A percentile compares a stretch with the other conserved stretches of the same genome.
Conservation (phyloP, 2,888 invertebrate genomes). For the Osmoderma eremita region DNA sequence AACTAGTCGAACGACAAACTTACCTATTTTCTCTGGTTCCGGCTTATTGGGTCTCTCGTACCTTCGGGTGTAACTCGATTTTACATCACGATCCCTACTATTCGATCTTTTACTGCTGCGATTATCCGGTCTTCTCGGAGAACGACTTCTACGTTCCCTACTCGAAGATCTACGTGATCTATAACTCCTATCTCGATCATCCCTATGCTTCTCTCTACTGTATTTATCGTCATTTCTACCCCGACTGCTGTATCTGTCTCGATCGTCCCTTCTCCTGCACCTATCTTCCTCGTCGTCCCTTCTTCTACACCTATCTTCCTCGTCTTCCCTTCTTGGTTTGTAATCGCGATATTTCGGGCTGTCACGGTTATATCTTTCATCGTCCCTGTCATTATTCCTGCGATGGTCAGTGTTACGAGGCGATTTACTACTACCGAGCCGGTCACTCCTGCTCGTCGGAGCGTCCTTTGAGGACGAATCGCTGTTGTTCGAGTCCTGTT, state of each 20-base stretch:
- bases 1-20: conserved; percentile 24
- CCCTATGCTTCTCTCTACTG: conserved; percentile 47
- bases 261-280: conserved; percentile 15
- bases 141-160: conserved; percentile 52
- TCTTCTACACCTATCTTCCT: conserved; percentile 27
- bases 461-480: conserved; percentile 28
- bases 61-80: conserved; percentile 57
- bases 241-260: conserved; percentile 44
- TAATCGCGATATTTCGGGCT: conserved; percentile 34
- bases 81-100: conserved; percentile 56
- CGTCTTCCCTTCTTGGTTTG: conserved; percentile 25
- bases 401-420: conserved; percentile 36
- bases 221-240: conserved; percentile 58
- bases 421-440: conserved; percentile 20
- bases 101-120: conserved; percentile 52
- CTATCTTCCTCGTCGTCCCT: conserved; percentile 23
- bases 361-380: conserved; percentile 37
- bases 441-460: conserved; percentile 19
- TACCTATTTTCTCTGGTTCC: conserved; percentile 65
- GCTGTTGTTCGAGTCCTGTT: conserved; percentile 58
- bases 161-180: conserved; percentile 46
- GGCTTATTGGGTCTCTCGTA: conserved; percentile 64
- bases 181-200: conserved; percentile 41
- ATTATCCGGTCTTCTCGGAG: conserved; percentile 50
- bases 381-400: conserved; percentile 46